phyloP scores from a whole-genome alignment of 1,140 invertebrate species.

The Pseudomyrmex pallidus region DNA sequence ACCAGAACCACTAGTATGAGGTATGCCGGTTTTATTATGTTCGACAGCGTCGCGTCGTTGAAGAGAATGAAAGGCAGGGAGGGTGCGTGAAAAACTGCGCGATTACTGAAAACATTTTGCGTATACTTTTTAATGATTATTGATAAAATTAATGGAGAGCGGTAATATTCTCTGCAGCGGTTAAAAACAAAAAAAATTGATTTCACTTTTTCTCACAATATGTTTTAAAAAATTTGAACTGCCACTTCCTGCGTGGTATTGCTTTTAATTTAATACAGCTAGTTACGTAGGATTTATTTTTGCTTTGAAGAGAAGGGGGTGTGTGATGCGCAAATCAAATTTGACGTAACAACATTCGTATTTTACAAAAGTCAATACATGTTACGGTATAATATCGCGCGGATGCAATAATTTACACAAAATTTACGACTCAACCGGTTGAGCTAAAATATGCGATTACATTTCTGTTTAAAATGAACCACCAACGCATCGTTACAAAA shows the following conservation, averaged over 20 bases:
- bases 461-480: slow-evolving; percentile 14
- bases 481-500: background rate
- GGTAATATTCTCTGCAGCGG: background rate
- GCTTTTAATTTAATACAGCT: slow-evolving; percentile 15
- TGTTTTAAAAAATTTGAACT: background rate
- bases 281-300: background rate
- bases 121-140: background rate
- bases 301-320: background rate
- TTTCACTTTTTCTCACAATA: background rate
- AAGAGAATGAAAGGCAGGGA: background rate
- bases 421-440: background rate
- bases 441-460: background rate
- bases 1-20: slow-evolving; percentile 82
- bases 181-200: background rate
- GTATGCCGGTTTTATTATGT: slow-evolving; percentile 58
- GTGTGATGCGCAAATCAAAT: background rate
- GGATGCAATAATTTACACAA: background rate
- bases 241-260: background rate
- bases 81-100: background rate
- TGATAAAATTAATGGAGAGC: background rate
- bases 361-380: background rate
- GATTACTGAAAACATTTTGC: background rate
- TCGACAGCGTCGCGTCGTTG: background rate
- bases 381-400: background rate
- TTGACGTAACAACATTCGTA: background rate